Evolutionary conservation across 2,797 vertebrate genomes (phyloP), one percentile per base, ranked within the genome.

Genomic region (Propithecus perrieri): DNA sequence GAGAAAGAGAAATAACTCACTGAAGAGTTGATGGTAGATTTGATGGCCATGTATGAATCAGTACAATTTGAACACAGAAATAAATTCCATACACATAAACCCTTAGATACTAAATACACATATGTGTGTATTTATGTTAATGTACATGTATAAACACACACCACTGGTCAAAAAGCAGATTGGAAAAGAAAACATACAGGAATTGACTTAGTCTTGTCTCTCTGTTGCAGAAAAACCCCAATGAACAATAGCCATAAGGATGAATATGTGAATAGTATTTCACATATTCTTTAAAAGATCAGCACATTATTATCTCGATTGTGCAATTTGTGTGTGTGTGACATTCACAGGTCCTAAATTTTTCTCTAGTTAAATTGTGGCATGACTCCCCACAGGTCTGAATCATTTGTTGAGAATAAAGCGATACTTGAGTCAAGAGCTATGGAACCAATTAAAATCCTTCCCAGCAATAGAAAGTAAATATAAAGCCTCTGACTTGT

Each of bases 381-480:
- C 57, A 53, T 35, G 30, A 24, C 14, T 93, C 67, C 12, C 55
- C 30, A 30, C 1, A 76, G 55, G n/a, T 80, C 46, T 48, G 81
- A 80, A 69, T 79, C 63, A 91, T 80, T 72, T 85, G 13, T 71
- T 65, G 57, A 89, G 30, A 86, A 91, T 61, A 94, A 94, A 91
- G 35, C 38, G 53, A 94, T 85, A 88, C 33, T 71, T 79, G 72
- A 93, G 13, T 67, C 55, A 85, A 91, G 46, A 95, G 18, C 28
- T 24, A 2, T 69, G 41, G 48, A 96, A 91, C 67, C 53, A 96
- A 89, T 91, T 86, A 92, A 93, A 97, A 76, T 86, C 53, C 55
- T 63, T 94, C 55, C 50, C 43, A 46, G 15, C 15, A 75, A 78
- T 26, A 86, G 57, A 95, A 91, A 85, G 65, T 59, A 85, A 94